Conservation (phyloP, 2,113 vertebrate genomes). For the Larimichthys polyactis region DNA sequence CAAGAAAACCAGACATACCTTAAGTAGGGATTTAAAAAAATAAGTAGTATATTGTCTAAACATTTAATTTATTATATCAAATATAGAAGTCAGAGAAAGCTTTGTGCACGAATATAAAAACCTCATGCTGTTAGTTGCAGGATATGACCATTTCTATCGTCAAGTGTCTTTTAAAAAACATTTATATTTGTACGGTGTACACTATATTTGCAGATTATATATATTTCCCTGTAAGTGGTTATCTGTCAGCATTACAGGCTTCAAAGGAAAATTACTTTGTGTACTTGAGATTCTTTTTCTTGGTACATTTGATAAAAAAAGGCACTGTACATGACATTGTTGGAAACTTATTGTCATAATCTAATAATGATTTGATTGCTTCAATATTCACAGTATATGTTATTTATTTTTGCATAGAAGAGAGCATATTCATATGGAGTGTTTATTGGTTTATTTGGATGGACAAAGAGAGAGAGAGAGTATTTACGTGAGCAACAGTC, state of each 20-base stretch:
- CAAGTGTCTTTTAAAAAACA: constrained; percentile 77
- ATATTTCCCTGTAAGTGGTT: constrained; percentile 77
- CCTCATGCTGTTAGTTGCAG: constrained; percentile 72
- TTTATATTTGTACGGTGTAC: constrained; percentile 83
- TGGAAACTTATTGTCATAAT: constrained; percentile 78
- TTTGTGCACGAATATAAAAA: constrained; percentile 76
- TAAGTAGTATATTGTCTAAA: constrained; percentile 61
- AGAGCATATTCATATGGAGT: constrained; percentile 73
- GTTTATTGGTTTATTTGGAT: constrained; percentile 73
- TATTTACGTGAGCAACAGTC: constrained; percentile 51
- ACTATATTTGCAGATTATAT: constrained; percentile 80
- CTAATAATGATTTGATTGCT: constrained; percentile 85
- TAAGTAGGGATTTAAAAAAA: constrained; percentile 65
- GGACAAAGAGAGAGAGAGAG: constrained; percentile 17
- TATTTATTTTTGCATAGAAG: constrained; percentile 94
- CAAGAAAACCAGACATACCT: constrained; percentile 66
- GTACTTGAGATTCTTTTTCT: constrained; percentile 80
- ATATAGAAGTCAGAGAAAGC: constrained; percentile 66
- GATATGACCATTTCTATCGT: constrained; percentile 76
- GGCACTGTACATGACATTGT: constrained; percentile 58
- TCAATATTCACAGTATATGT: constrained; percentile 84
- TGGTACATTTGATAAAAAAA: constrained; percentile 78
- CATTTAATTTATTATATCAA: constrained; percentile 67
- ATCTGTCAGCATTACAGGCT: constrained; percentile 70
- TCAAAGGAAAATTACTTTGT: constrained; percentile 56